A percentile compares a stretch with the other conserved stretches of the same genome.
Evolutionary conservation across 2,113 vertebrate genomes (phyloP).

Genomic region (Alligator sinensis): DNA sequence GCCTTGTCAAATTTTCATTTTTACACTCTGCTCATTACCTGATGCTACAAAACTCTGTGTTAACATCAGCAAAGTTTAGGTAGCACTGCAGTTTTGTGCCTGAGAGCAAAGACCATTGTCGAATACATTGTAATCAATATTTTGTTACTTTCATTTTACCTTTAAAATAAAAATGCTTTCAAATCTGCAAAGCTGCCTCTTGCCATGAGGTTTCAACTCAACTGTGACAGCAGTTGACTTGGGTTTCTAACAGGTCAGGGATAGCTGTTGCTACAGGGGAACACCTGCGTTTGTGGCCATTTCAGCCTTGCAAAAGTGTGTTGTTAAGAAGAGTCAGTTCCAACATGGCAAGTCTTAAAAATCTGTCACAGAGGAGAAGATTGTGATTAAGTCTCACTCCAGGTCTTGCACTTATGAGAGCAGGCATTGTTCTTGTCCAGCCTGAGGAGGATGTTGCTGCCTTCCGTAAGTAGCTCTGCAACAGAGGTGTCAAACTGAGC

Average conservation of each 20-base stretch:
- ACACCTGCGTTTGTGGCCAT: too few species aligned
- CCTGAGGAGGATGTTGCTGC: too few species aligned
- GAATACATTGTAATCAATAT: neutral
- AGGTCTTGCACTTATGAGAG: too few species aligned
- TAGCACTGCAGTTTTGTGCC: fast-evolving
- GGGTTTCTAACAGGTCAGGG: neutral
- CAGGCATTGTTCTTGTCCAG: too few species aligned
- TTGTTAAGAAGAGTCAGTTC: too few species aligned
- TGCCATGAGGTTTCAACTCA: neutral
- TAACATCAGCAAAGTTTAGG: fast-evolving
- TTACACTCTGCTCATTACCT: fast-evolving
- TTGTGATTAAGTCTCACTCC: neutral
- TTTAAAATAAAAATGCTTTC: neutral
- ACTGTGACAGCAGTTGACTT: fast-evolving
- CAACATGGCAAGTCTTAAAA: neutral
- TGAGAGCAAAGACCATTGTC: neutral
- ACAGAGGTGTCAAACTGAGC: too few species aligned
- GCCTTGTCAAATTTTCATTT: neutral
- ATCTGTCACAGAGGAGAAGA: neutral
- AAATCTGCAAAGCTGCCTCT: neutral
- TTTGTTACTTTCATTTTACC: neutral
- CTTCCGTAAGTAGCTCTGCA: too few species aligned
- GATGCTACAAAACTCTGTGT: fast-evolving
- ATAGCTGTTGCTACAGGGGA: neutral
- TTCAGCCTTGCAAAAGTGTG: too few species aligned